Percentiles rank a stretch among this genome's conserved stretches.
phyloP scores from a whole-genome alignment of 2,113 vertebrate species.

The Podarcis cretensis region DNA sequence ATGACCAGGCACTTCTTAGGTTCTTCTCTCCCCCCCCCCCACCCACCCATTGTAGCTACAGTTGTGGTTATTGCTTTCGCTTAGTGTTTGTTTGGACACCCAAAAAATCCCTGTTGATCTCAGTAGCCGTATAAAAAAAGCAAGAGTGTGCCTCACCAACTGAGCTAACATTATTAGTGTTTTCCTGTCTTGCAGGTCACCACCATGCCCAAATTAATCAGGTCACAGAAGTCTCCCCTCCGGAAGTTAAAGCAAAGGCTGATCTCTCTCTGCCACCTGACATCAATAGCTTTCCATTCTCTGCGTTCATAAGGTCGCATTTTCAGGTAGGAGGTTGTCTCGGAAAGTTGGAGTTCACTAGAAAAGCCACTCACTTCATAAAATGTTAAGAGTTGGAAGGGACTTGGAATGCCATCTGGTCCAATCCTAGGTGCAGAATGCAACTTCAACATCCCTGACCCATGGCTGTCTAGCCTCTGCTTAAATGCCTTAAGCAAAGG shows the following conservation, averaged over 20 bases:
- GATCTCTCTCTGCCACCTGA: constrained; percentile 76
- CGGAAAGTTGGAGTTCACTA: background rate
- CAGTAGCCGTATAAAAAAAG: background rate
- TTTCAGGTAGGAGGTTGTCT: constrained; percentile 79
- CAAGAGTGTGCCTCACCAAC: background rate
- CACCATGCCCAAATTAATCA: constrained; percentile 49
- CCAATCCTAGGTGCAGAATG: background rate
- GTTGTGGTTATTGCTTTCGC: too few relatives aligned
- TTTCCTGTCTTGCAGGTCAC: constrained; percentile 62
- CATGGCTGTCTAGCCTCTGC: background rate
- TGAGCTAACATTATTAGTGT: background rate
- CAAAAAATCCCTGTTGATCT: too few relatives aligned
- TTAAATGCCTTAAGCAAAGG: background rate
- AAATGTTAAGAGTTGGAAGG: background rate
- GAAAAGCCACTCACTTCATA: background rate
- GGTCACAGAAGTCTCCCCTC: constrained; percentile 80
- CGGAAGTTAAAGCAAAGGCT: constrained; percentile 82
- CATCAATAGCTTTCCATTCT: constrained; percentile 85
- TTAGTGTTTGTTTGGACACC: too few relatives aligned
- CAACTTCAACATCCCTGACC: background rate
- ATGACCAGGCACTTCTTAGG: too few relatives aligned
- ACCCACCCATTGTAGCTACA: too few relatives aligned
- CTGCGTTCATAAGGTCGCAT: constrained; percentile 80
- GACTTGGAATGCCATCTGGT: background rate
- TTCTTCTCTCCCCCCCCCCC: too few relatives aligned